Conservation (phyloP, 2,113 vertebrate genomes). For the Petroica traversi region DNA sequence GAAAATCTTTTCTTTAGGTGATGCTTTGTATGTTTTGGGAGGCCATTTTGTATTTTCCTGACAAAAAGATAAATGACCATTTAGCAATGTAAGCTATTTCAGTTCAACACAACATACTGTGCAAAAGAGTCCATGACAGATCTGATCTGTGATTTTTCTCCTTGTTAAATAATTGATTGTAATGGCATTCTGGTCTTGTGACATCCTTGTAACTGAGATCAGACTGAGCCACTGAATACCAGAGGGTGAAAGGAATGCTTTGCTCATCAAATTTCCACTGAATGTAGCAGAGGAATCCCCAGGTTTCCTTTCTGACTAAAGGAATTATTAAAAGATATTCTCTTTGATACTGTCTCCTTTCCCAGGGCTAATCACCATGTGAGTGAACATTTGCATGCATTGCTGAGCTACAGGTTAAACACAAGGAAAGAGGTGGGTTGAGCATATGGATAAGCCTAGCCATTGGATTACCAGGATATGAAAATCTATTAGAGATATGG, state of each 20-base stretch:
- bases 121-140: neutral
- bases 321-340: neutral
- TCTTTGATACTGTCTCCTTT: neutral
- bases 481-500: neutral
- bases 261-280: neutral
- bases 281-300: neutral
- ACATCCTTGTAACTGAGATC: neutral
- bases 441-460: neutral
- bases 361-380: neutral
- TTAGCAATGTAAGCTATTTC: neutral
- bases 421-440: neutral
- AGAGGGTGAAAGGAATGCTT: neutral
- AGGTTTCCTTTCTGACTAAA: neutral
- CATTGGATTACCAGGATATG: neutral
- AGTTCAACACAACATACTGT: neutral
- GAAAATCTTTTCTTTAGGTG: neutral
- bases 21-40: neutral
- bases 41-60: neutral
- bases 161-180: neutral
- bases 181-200: neutral
- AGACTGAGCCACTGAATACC: neutral
- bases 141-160: neutral
- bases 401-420: slow-evolving; percentile 2
- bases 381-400: neutral
- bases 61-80: neutral